These are phyloP conservation scores for Tetranychus urticae DNA, from an alignment of 1,140 invertebrate species.

Conservation along the genomic window DNA sequence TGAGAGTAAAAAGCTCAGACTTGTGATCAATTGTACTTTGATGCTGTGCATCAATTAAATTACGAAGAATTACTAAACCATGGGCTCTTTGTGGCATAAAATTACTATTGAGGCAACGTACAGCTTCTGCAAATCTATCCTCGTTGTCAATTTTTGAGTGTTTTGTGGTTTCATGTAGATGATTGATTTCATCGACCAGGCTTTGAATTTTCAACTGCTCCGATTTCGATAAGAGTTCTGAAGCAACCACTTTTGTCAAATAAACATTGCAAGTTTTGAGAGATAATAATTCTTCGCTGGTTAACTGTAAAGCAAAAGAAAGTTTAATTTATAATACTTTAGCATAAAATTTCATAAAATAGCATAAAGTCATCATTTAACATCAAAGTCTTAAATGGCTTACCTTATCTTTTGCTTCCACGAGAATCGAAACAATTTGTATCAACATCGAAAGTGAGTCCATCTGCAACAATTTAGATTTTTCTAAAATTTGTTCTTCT, in stretches of 20 bases:
- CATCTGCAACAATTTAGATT: neutral
- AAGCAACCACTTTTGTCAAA: neutral
- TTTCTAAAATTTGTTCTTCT: neutral
- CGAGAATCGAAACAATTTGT: neutral
- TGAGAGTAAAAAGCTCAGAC: conserved; percentile 32
- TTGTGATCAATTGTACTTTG: conserved; percentile 33
- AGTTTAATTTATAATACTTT: too few species aligned
- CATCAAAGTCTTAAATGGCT: neutral
- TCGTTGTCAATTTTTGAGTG: neutral
- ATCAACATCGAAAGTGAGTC: neutral
- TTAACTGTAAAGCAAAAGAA: neutral
- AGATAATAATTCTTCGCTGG: neutral
- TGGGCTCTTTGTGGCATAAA: conserved; percentile 52
- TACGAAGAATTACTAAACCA: conserved; percentile 42
- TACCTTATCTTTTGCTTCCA: neutral
- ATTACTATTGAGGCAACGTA: conserved; percentile 41
- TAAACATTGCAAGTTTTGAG: neutral
- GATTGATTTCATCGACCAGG: neutral
- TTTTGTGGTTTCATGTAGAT: neutral
- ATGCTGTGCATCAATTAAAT: conserved; percentile 40
- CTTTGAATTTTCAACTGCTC: neutral
- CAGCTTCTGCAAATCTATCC: conserved; percentile 19
- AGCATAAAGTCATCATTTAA: neutral
- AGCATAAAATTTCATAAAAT: neutral
- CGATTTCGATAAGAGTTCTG: neutral